Base-by-base conservation (phyloP, 2,888 invertebrate species). In the Drosophila eohydei region DNA sequence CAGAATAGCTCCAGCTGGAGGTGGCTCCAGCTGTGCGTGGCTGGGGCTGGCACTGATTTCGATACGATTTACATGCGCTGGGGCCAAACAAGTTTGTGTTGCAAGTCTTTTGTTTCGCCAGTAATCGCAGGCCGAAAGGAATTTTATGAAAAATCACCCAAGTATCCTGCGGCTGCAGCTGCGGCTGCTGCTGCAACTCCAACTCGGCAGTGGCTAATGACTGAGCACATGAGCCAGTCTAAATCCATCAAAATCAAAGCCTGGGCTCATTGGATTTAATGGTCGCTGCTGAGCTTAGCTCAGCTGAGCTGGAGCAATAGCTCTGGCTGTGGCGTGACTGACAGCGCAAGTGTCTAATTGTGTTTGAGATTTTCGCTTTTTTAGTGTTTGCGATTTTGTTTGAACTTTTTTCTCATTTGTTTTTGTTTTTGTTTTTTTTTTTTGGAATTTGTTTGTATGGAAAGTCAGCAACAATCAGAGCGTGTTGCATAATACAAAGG, bases 401-500 rank as follows among this genome's bases (percentile, higher is more conserved):
- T 26, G 51, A 26, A 52, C 71, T 60, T 80, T 61, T 50, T 44
- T 46, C 44, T 58, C 44, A 48, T 73, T 68, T 16, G 52, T 74
- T 65, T 16, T 56, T 70, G 11, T 26, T 12, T 16, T 48, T 32
- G 38, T 51, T 28, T 44, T 43, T 32, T 71, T 54, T 26, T 38
- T 34, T 48, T 46, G 43, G 43, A 60, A 60, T 63, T 72, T 58
- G 60, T 63, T 51, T 70, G 21, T 63, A 51, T 73, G 78, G 71
- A 78, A 70, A 71, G 77, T 63, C 78, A 72, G 71, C 77, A 79
- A 81, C 83, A 89, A 86, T 87, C 81, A 88, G 89, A 87, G 86
- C 89, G 89, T 88, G 86, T 88, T 87, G 86, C 86, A 87, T 86
- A 87, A 88, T 59, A 87, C 85, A 84, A 84, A 76, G 69, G 81